Percentiles rank a stretch among this genome's conserved stretches.
phyloP scores from a whole-genome alignment of 1,140 invertebrate genomes.

The Conus ventricosus region DNA sequence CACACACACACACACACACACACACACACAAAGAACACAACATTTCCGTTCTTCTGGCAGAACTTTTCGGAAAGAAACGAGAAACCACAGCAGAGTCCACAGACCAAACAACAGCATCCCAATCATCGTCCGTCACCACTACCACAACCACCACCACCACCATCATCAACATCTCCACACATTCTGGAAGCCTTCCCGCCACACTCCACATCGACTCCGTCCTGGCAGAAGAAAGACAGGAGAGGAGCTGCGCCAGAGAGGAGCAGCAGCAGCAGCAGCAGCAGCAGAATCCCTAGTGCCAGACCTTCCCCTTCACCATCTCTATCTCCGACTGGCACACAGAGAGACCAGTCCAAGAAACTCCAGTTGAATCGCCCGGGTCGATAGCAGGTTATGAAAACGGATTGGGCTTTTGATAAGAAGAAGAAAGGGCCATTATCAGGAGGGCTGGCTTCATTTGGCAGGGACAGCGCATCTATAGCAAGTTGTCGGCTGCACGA shows the following conservation, averaged over 20 bases:
- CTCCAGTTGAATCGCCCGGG: slow-evolving; percentile 31
- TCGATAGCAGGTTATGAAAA: slow-evolving; percentile 39
- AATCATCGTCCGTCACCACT: too few relatives aligned
- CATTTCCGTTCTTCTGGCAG: too few relatives aligned
- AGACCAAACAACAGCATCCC: too few relatives aligned
- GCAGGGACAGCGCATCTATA: slow-evolving; percentile 36
- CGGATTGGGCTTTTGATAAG: slow-evolving; percentile 40
- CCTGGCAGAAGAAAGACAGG: not conserved
- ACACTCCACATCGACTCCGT: too few relatives aligned
- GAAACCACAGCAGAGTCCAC: too few relatives aligned
- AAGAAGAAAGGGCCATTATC: slow-evolving; percentile 40
- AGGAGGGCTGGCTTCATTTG: slow-evolving; percentile 33
- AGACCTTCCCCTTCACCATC: slow-evolving; percentile 9
- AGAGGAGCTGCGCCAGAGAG: not conserved
- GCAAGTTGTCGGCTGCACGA: slow-evolving; percentile 16
- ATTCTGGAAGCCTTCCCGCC: too few relatives aligned
- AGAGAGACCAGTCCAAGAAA: slow-evolving; percentile 19
- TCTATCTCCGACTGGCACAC: slow-evolving; percentile 19
- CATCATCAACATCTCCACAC: not conserved
- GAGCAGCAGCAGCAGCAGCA: slow-evolving; percentile 1
- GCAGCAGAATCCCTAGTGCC: not conserved
- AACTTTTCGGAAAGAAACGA: too few relatives aligned
- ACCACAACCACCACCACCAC: not conserved
- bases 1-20: too few relatives aligned
- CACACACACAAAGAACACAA: too few relatives aligned